Conservation (phyloP, 2,113 vertebrate species). For the Cinclus mexicanus region DNA sequence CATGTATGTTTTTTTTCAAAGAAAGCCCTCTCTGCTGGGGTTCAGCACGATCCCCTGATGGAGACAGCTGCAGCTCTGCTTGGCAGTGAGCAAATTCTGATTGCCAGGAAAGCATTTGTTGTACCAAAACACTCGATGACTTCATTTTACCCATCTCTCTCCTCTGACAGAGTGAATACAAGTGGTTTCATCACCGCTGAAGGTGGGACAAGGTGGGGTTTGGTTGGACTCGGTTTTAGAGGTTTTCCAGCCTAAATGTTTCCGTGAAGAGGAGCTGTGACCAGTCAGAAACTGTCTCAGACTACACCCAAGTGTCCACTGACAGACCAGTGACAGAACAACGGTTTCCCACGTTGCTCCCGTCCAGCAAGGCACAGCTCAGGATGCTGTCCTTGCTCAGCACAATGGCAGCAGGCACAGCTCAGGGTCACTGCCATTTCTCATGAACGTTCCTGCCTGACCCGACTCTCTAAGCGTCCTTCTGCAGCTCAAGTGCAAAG, state of each 20-base stretch:
- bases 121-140: background rate
- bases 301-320: background rate
- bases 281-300: background rate
- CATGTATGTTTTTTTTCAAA: no score
- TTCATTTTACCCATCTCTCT: background rate
- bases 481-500: background rate
- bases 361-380: background rate
- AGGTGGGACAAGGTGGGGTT: background rate
- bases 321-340: background rate
- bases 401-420: fast-evolving
- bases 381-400: background rate
- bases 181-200: background rate
- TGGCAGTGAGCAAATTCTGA: background rate
- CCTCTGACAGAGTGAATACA: background rate
- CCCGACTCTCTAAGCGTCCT: fast-evolving
- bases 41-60: background rate
- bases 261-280: background rate
- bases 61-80: background rate
- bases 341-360: background rate
- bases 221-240: fast-evolving
- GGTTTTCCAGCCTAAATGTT: background rate
- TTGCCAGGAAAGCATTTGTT: background rate
- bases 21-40: background rate
- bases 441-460: background rate
- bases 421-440: background rate